A percentile compares a stretch with the other conserved stretches of the same genome.
Conservation (phyloP, 1,140 invertebrate species). For the Leguminivora glycinivorella region DNA sequence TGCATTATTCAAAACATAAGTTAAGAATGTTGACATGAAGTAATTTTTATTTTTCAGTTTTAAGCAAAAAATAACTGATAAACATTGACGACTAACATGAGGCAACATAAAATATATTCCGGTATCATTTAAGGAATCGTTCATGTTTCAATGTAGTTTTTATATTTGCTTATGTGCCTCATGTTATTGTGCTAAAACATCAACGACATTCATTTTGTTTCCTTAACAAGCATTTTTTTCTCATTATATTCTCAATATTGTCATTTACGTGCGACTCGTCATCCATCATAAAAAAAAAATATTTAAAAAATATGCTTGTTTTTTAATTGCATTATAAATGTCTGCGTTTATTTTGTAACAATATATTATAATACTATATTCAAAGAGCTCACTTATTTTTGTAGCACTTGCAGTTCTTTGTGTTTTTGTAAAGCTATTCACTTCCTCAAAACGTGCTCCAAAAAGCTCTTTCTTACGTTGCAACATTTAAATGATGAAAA, state of each 20-base stretch:
- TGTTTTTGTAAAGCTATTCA: no score
- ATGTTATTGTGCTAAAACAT: neutral
- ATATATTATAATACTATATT: no score
- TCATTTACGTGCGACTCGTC: neutral
- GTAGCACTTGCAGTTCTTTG: no score
- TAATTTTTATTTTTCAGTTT: neutral
- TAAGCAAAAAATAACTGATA: constrained; percentile 3
- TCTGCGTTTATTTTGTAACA: neutral
- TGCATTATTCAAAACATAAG: no score
- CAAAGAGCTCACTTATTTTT: neutral
- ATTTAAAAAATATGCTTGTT: neutral
- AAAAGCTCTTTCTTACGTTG: no score
- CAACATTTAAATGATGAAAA: no score
- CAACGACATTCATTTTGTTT: neutral
- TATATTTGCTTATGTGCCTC: neutral
- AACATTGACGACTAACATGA: neutral
- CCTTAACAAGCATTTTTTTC: neutral
- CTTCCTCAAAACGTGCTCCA: no score
- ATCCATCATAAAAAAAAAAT: neutral
- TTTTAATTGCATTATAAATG: neutral
- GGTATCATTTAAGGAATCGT: neutral
- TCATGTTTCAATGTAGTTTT: neutral
- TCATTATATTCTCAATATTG: neutral
- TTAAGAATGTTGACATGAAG: neutral
- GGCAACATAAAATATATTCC: neutral